phyloP scores from a whole-genome alignment of 2,113 vertebrate species.

The Caracal caracal region DNA sequence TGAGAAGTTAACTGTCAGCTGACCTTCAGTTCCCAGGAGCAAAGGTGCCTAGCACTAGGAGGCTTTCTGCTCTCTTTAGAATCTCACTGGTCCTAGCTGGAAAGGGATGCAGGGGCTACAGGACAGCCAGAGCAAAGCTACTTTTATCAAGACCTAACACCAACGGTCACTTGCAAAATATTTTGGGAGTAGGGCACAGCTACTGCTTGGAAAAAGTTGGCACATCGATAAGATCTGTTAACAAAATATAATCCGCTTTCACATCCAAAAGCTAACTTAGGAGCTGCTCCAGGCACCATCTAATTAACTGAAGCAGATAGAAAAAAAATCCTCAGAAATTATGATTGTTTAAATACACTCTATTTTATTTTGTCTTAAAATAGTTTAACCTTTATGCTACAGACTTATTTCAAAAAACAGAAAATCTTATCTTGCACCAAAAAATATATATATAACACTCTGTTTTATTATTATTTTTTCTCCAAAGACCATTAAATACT shows the following conservation, averaged over 20 bases:
- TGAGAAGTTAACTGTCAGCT: neutral
- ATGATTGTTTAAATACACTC: slow-evolving; percentile 94
- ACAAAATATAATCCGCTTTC: slow-evolving; percentile 49
- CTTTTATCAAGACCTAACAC: slow-evolving; percentile 36
- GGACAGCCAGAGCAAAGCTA: slow-evolving; percentile 6
- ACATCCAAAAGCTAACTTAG: neutral
- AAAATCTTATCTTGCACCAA: slow-evolving; percentile 92
- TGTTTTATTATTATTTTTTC: slow-evolving; percentile 88
- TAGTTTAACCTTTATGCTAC: slow-evolving; percentile 98
- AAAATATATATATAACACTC: slow-evolving; percentile 90
- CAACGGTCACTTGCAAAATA: neutral
- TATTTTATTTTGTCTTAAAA: slow-evolving; percentile 98
- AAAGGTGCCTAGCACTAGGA: neutral
- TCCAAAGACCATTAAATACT: slow-evolving; percentile 94
- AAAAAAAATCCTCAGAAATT: slow-evolving; percentile 76
- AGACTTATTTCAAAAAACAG: slow-evolving; percentile 95
- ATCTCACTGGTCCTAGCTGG: neutral
- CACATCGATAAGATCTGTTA: neutral
- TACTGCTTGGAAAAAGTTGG: slow-evolving; percentile 14
- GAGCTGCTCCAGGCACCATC: slow-evolving; percentile 1
- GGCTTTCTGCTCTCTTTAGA: neutral
- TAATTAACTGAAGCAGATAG: slow-evolving; percentile 27
- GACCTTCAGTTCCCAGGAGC: neutral
- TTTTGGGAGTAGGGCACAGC: neutral
- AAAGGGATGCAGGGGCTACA: neutral